phyloP scores from a whole-genome alignment of 1,140 invertebrate species.

The Ips nitidus region DNA sequence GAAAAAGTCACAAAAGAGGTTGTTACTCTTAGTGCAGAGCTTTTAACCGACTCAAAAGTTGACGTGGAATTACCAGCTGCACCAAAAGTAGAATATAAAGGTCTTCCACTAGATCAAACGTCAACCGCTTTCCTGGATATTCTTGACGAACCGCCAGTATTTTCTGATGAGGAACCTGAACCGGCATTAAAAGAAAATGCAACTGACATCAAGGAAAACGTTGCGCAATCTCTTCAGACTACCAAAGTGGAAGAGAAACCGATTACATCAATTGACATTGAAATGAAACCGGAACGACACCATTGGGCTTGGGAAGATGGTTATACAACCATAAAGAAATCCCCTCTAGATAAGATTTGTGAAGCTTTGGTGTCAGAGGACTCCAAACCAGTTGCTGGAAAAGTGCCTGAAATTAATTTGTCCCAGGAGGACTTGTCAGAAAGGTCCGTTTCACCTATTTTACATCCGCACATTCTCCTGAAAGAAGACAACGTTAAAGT shows the following conservation, averaged over 20 bases:
- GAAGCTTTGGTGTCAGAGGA: slow-evolving; percentile 2
- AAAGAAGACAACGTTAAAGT: neutral
- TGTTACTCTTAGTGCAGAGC: neutral
- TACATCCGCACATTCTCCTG: neutral
- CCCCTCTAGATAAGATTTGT: slow-evolving; percentile 21
- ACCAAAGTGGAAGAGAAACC: slow-evolving; percentile 1
- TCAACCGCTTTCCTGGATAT: slow-evolving; percentile 57
- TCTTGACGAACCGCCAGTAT: slow-evolving; percentile 56
- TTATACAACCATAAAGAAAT: slow-evolving; percentile 13
- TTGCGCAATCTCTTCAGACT: neutral
- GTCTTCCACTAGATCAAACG: slow-evolving; percentile 55
- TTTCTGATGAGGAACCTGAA: slow-evolving; percentile 39
- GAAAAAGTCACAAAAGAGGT: neutral
- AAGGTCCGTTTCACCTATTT: neutral
- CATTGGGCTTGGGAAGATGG: slow-evolving; percentile 32
- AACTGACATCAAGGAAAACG: neutral
- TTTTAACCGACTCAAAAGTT: neutral
- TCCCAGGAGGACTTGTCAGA: slow-evolving; percentile 10
- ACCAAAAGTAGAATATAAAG: slow-evolving; percentile 47
- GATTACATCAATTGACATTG: slow-evolving; percentile 17
- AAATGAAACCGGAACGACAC: slow-evolving; percentile 23
- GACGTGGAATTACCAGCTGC: neutral
- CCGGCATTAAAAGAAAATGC: neutral
- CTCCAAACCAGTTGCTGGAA: neutral
- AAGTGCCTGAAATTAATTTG: neutral